Conservation (phyloP, 1,140 invertebrate genomes). For the Luehdorfia chinensis region DNA sequence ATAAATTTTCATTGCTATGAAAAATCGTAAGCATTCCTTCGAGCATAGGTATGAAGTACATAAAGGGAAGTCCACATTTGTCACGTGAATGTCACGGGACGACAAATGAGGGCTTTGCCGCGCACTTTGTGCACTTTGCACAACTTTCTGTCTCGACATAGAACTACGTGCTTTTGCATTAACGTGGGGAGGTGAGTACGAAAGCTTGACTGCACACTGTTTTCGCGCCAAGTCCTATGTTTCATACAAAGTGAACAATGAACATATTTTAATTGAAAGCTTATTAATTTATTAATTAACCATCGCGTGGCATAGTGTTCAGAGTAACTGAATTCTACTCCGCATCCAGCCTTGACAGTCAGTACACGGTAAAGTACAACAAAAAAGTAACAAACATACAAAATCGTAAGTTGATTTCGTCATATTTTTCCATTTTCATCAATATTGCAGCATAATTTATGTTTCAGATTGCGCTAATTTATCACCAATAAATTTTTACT, state of each 20-base stretch:
- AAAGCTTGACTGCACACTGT: slow-evolving; percentile 59
- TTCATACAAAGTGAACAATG: slow-evolving; percentile 63
- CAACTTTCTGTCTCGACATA: slow-evolving; percentile 68
- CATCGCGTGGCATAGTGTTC: too few relatives aligned
- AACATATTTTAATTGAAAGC: slow-evolving; percentile 53
- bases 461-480: too few relatives aligned
- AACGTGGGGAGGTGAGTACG: slow-evolving; percentile 59
- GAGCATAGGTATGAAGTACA: slow-evolving; percentile 32
- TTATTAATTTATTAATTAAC: too few relatives aligned
- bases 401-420: too few relatives aligned
- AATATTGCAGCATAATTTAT: too few relatives aligned
- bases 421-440: too few relatives aligned
- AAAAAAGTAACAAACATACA: too few relatives aligned
- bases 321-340: too few relatives aligned
- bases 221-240: slow-evolving; percentile 62
- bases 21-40: slow-evolving; percentile 4
- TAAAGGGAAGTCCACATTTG: slow-evolving; percentile 70
- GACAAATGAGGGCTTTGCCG: slow-evolving; percentile 75
- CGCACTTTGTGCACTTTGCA: slow-evolving; percentile 70
- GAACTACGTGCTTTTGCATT: slow-evolving; percentile 72
- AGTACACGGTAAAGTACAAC: too few relatives aligned
- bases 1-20: too few relatives aligned
- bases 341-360: too few relatives aligned
- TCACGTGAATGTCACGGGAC: slow-evolving; percentile 68
- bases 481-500: too few relatives aligned